Evolutionary conservation across 2,797 vertebrate species (phyloP), one percentile per base, ranked within the genome.

Genomic region (Rachycentron canadum): DNA sequence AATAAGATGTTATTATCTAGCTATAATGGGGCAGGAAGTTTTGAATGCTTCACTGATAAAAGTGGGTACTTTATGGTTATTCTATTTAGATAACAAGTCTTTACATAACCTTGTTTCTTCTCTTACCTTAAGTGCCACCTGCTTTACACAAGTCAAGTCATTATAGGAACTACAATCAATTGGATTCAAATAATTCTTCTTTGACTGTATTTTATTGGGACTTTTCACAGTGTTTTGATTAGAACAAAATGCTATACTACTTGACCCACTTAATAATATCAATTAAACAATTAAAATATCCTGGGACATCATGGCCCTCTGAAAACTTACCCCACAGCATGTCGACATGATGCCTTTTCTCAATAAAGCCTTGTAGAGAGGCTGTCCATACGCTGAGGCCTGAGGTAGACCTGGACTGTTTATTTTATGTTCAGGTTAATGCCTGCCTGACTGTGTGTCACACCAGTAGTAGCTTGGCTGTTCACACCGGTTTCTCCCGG

Each of bases 41-140:
- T 59, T 52, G 12, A 60, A 58, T 47, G 49, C 67, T 58, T 73
- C 32, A 23, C 40, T n/a, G 74, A 74, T 71, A 71, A 57, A 30
- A 69, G 4, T 25, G 21, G 49, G 17, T 69, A 17, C 45, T 55
- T 72, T 26, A 36, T n/a, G 58, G 52, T 70, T 63, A 60, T 23
- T 69, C 21, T 65, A 26, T 63, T 57, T 67, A 47, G 57, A 80
- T 65, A 67, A 43, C 7, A 40, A 7, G 0, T 26, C 47, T 58
- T 59, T 65, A 55, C 53, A 49, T 58, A 61, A 69, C 28, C 25
- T 55, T 36, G 17, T 21, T 1, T 55, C 36, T 25, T 49, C 21
- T 63, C 34, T 73, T 28, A 38, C 21, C n/a, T 32, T 28, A 10
- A 17, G 26, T 36, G 14, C 64, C 28, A 57, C 19, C n/a, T 8